These are phyloP conservation scores for Augiades crinisus DNA, from an alignment of 2,888 invertebrate genomes.

Conservation along the genomic window DNA sequence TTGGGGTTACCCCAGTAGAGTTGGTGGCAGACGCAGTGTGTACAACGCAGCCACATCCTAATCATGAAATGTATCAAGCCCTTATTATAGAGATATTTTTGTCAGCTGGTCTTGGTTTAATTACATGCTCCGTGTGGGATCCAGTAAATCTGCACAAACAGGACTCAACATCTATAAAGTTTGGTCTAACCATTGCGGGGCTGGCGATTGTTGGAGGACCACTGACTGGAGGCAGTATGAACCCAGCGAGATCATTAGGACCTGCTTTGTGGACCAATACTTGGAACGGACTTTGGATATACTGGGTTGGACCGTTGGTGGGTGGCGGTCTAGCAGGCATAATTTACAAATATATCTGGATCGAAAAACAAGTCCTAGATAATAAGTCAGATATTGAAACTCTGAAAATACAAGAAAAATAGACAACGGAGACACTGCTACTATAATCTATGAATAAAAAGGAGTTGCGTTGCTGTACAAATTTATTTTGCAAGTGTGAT, in stretches of 20 bases:
- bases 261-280: constrained; percentile 86
- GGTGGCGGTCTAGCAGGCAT: constrained; percentile 53
- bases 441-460: no score
- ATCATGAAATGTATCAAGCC: constrained; percentile 74
- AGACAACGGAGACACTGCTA: no score
- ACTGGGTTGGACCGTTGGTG: constrained; percentile 84
- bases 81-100: constrained; percentile 83
- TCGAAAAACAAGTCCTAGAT: constrained; percentile 38
- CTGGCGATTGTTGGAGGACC: constrained; percentile 85
- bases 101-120: constrained; percentile 83
- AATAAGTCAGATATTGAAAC: constrained; percentile 13
- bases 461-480: no score
- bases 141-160: constrained; percentile 83
- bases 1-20: constrained; percentile 68
- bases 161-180: constrained; percentile 84
- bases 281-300: constrained; percentile 87
- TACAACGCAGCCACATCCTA: constrained; percentile 79
- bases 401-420: no score
- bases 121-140: constrained; percentile 88
- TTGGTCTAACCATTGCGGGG: constrained; percentile 84
- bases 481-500: no score
- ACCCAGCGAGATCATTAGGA: constrained; percentile 86
- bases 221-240: constrained; percentile 87
- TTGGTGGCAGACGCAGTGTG: constrained; percentile 75
- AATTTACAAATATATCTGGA: constrained; percentile 53